Conservation (phyloP, 2,797 vertebrate species). For the Malurus splendens region DNA sequence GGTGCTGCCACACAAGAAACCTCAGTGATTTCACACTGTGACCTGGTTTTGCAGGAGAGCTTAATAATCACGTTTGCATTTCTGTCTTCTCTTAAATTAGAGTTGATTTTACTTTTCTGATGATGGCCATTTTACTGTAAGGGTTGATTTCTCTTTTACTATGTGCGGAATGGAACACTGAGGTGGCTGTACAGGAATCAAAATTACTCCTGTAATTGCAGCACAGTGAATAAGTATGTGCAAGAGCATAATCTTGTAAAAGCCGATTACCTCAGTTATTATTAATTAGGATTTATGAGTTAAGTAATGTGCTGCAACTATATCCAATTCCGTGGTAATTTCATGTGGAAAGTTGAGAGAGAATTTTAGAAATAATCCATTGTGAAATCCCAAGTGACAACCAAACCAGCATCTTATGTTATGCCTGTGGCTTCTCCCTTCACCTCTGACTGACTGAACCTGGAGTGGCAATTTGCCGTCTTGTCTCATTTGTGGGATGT, state of each 20-base stretch:
- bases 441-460: not conserved
- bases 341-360: not conserved
- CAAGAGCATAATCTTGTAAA: not conserved
- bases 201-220: not conserved
- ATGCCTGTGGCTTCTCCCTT: not conserved
- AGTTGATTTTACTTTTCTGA: not conserved
- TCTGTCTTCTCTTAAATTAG: not conserved
- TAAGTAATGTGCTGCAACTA: not conserved
- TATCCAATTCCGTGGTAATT: not conserved
- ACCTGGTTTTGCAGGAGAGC: not conserved
- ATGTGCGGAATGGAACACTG: not conserved
- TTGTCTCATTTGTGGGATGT: not conserved
- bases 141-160: not conserved
- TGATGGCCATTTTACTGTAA: not conserved
- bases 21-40: not conserved
- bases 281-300: constrained; percentile 24
- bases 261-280: constrained; percentile 16
- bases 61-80: not conserved
- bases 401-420: not conserved
- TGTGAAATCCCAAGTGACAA: not conserved
- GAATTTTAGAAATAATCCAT: not conserved
- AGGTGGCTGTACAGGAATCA: not conserved
- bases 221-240: not conserved
- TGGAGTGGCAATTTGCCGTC: not conserved
- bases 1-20: not conserved